phyloP scores from a whole-genome alignment of 1,140 invertebrate genomes.

The Gonioctena quinquepunctata region DNA sequence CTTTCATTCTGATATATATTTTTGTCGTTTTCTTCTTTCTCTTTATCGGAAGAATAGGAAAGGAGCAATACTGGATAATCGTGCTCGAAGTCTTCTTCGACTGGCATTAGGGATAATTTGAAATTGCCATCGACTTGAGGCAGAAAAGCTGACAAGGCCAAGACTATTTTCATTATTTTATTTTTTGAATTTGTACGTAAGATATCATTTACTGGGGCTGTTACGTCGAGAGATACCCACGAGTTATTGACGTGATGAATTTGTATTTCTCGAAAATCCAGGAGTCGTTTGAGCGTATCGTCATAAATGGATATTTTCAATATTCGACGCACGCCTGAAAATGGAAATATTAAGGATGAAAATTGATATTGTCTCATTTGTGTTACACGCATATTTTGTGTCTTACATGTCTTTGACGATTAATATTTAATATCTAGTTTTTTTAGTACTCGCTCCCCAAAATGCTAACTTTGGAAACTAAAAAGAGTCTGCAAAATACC shows the following conservation, averaged over 20 bases:
- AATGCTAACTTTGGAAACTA: too few species aligned
- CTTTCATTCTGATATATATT: neutral
- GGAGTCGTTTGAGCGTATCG: conserved; percentile 29
- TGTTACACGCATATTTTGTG: too few species aligned
- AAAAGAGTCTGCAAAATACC: too few species aligned
- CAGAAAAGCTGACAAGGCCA: conserved; percentile 34
- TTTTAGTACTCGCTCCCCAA: too few species aligned
- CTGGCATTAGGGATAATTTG: conserved; percentile 47
- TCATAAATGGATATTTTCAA: conserved; percentile 46
- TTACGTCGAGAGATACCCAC: conserved; percentile 50
- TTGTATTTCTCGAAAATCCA: conserved; percentile 32
- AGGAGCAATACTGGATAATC: conserved; percentile 50
- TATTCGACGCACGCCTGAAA: conserved; percentile 41
- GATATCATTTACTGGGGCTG: conserved; percentile 36
- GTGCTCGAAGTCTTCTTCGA: conserved; percentile 45
- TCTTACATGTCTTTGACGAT: too few species aligned
- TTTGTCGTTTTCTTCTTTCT: conserved; percentile 2
- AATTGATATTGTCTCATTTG: too few species aligned
- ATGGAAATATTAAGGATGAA: too few species aligned
- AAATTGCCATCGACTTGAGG: conserved; percentile 31
- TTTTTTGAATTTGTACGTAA: conserved; percentile 27
- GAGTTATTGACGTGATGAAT: conserved; percentile 47
- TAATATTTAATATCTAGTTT: too few species aligned
- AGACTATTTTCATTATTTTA: conserved; percentile 41
- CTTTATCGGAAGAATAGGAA: conserved; percentile 39